Evolutionary conservation across 2,797 vertebrate genomes (phyloP).

Genomic region (Dicrostonyx torquatus): DNA sequence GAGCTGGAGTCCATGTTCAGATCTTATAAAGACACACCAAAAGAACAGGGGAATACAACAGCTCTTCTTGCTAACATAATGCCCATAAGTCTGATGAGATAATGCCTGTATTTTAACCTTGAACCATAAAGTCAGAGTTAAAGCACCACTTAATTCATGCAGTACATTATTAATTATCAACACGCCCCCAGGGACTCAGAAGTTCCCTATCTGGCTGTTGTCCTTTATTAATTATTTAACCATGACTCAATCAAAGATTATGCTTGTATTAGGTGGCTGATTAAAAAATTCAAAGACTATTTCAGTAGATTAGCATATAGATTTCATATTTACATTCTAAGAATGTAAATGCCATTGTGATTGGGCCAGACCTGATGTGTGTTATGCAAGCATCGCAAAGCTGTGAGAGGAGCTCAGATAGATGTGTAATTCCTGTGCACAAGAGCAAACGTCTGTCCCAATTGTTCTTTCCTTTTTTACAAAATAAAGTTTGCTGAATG

Average conservation of each 20-base stretch:
- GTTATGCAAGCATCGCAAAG: constrained; percentile 72
- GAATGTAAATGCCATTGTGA: constrained; percentile 70
- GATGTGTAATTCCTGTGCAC: constrained; percentile 49
- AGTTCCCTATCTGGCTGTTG: constrained; percentile 81
- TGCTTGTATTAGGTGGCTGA: constrained; percentile 83
- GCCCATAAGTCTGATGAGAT: constrained; percentile 84
- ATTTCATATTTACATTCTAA: constrained; percentile 53
- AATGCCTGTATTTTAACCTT: constrained; percentile 88
- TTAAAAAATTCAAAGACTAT: constrained; percentile 48
- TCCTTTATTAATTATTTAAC: constrained; percentile 84
- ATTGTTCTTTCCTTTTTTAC: constrained; percentile 68
- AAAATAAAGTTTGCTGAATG: constrained; percentile 77
- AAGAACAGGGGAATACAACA: constrained; percentile 61
- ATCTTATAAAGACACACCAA: constrained; percentile 58
- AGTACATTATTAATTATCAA: constrained; percentile 84
- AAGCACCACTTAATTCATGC: constrained; percentile 85
- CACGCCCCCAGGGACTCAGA: constrained; percentile 83
- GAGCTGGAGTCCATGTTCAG: background rate
- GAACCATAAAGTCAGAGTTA: constrained; percentile 85
- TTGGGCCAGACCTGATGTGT: constrained; percentile 59
- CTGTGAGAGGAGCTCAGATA: constrained; percentile 46
- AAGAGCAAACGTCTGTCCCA: constrained; percentile 57
- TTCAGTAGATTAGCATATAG: constrained; percentile 47
- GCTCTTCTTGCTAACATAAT: constrained; percentile 86
- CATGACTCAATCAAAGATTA: constrained; percentile 85